phyloP scores from a whole-genome alignment of 2,113 vertebrate genomes.

The Holacanthus passer region DNA sequence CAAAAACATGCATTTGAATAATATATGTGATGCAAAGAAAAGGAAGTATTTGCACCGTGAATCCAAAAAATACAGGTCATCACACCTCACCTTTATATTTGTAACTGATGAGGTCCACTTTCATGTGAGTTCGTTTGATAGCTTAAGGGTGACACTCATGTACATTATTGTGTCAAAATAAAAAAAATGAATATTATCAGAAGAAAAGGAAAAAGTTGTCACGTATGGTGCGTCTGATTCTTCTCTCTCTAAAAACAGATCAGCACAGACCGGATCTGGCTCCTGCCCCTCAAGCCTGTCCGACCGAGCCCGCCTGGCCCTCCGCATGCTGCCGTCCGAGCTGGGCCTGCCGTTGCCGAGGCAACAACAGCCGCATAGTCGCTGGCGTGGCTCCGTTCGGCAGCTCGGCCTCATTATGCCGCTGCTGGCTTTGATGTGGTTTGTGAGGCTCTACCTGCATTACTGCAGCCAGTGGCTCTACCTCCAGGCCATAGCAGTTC shows the following conservation, averaged over 20 bases:
- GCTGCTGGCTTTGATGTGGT: conserved; percentile 90
- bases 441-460: conserved; percentile 93
- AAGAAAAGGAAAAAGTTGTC: neutral
- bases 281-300: conserved; percentile 53
- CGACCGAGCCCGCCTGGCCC: conserved; percentile 77
- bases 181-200: neutral
- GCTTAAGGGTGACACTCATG: neutral
- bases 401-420: conserved; percentile 86
- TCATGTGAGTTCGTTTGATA: neutral
- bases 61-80: neutral
- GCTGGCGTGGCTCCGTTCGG: conserved; percentile 73
- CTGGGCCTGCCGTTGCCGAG: conserved; percentile 82
- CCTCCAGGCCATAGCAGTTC: conserved; percentile 89
- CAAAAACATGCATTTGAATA: conserved; percentile 31
- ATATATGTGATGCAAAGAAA: conserved; percentile 1
- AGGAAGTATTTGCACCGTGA: neutral
- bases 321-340: conserved; percentile 82
- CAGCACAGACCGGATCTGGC: conserved; percentile 27
- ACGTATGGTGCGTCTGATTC: neutral
- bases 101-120: neutral
- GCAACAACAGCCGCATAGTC: conserved; percentile 70
- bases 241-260: conserved; percentile 48
- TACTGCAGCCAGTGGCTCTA: conserved; percentile 95
- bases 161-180: neutral
- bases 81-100: neutral